Base-by-base conservation (phyloP, 2,888 invertebrate species). In the Drosophila mimetica region DNA sequence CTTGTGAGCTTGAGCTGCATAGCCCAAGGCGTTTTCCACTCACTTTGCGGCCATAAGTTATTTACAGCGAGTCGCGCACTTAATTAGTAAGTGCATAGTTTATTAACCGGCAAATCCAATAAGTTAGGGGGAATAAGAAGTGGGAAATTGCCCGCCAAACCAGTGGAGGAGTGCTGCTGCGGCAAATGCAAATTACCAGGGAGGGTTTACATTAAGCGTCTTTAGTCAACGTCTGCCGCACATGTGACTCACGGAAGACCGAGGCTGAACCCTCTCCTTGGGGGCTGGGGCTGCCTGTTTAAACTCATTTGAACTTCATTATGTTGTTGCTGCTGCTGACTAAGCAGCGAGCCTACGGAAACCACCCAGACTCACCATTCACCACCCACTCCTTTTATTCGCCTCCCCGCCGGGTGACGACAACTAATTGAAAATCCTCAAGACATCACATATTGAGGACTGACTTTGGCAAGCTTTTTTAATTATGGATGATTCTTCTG, bases 101-200 rank as follows among this genome's bases (percentile, higher is more conserved):
- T 78, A 77, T 80, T 76, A 78, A 77, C 84, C 84, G 71, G 82
- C 71, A 82, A 84, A 85, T 82, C 78, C 86, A 85, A 82, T 84
- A 86, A 84, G 86, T 73, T 64, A 28, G 20, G 16, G 13, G 30
- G 25, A 7, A 0, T 25, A 25, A 25, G 25, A 64, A 60, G 60
- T 69, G 9, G 72, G 42, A 64, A 71, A 60, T 50, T 52, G 44
- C 22, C 14, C 16, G 25, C 55, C 42, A 8, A 11, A 39, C 22
- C 66, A 39, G 30, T 60, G 36, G 44, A 50, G 46, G 16, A 28
- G 16, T 16, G n/a, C 28, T 36, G 44, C 46, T 41, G 42, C 11
- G 36, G 66, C 60, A 65, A 69, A 80, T 80, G 83, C 71, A 83
- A 85, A 81, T 77, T 80, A 39, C 48, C 63, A 46, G 59, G 63